A percentile compares a stretch with the other conserved stretches of the same genome.
These are phyloP conservation scores for Andrena trimmerana DNA, from an alignment of 2,888 invertebrate species.

Conservation along the genomic window DNA sequence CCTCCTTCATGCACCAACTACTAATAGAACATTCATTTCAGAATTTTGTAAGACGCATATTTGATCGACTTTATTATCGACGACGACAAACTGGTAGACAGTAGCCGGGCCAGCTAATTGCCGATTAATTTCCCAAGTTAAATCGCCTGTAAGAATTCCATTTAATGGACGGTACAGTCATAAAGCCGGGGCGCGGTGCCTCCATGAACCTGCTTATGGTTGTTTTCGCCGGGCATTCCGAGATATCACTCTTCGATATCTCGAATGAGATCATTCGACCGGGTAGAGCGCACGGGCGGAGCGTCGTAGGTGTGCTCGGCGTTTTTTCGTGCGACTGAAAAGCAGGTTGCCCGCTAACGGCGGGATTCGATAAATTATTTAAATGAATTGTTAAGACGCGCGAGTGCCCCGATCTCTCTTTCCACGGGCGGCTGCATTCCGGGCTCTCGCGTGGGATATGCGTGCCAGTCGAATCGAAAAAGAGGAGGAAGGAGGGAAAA, in stretches of 20 bases:
- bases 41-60: too few species aligned
- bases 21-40: too few species aligned
- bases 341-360: constrained; percentile 36
- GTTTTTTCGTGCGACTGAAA: constrained; percentile 31
- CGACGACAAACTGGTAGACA: neutral
- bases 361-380: constrained; percentile 46
- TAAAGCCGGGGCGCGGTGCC: neutral
- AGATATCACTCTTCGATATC: constrained; percentile 42
- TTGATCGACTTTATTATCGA: neutral
- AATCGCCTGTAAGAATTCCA: constrained; percentile 1
- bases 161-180: neutral
- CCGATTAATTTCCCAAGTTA: neutral
- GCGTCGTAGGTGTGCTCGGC: constrained; percentile 37
- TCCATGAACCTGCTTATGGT: constrained; percentile 29
- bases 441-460: neutral
- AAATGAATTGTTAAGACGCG: constrained; percentile 34
- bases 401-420: constrained; percentile 7
- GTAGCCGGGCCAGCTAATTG: neutral
- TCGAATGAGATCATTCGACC: constrained; percentile 52
- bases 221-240: constrained; percentile 26
- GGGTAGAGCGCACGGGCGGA: constrained; percentile 10
- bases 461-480: neutral
- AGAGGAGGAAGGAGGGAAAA: neutral
- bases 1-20: too few species aligned
- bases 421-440: constrained; percentile 1